Evolutionary conservation across 1,140 invertebrate species (phyloP).

Genomic region (Varroa destructor): DNA sequence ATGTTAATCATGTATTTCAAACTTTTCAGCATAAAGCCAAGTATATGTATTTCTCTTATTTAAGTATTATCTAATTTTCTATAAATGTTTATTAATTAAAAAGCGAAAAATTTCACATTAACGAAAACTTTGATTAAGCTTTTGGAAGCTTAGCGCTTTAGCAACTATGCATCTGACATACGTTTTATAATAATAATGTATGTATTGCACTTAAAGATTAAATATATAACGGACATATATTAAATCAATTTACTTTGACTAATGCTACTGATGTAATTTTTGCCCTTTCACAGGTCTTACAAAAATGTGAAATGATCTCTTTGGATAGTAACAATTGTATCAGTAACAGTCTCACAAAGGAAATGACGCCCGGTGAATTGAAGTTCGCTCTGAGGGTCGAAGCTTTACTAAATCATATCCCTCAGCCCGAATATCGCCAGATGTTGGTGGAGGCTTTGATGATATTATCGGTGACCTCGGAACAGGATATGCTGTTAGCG

Average conservation of each 20-base stretch:
- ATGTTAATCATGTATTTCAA: constrained; percentile 12
- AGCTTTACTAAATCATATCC: constrained; percentile 88
- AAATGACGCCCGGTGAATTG: constrained; percentile 93
- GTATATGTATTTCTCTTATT: too few species aligned
- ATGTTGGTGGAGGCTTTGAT: constrained; percentile 92
- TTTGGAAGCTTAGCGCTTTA: too few species aligned
- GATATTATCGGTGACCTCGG: constrained; percentile 78
- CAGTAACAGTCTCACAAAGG: constrained; percentile 27
- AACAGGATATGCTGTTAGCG: constrained; percentile 58
- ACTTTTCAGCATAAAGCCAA: too few species aligned
- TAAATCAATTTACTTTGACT: neutral
- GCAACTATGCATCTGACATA: too few species aligned
- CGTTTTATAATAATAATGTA: neutral
- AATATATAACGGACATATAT: too few species aligned
- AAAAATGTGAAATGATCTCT: constrained; percentile 16
- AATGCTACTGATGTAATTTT: neutral
- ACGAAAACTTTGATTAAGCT: too few species aligned
- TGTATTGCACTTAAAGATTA: constrained; percentile 2
- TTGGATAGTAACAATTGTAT: constrained; percentile 22
- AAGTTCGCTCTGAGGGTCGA: constrained; percentile 97
- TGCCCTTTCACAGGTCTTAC: neutral
- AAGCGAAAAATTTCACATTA: too few species aligned
- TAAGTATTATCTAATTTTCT: too few species aligned
- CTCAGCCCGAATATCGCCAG: constrained; percentile 95
- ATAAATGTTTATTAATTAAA: too few species aligned